A percentile compares a stretch with the other conserved stretches of the same genome.
These are phyloP conservation scores for Malurus melanocephalus DNA, from an alignment of 2,113 vertebrate species.

Conservation along the genomic window DNA sequence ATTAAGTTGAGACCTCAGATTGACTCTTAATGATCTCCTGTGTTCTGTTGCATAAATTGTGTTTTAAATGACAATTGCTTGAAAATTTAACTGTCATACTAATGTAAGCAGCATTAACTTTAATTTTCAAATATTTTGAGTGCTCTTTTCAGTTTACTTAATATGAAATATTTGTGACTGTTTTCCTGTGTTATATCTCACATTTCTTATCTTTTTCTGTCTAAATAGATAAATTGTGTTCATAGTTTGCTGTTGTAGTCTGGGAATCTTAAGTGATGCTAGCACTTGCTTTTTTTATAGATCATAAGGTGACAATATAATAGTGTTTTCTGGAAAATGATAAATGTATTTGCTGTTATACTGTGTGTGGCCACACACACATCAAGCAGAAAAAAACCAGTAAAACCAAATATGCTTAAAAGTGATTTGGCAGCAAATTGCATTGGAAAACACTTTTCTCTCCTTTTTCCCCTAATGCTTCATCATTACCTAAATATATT, in stretches of 20 bases:
- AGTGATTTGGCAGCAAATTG: background rate
- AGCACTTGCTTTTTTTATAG: background rate
- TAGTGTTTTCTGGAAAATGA: background rate
- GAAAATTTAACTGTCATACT: background rate
- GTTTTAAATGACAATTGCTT: background rate
- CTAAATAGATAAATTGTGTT: background rate
- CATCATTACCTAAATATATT: background rate
- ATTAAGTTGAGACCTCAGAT: conserved; percentile 15
- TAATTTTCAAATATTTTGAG: background rate
- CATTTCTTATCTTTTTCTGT: background rate
- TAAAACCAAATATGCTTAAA: background rate
- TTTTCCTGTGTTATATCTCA: background rate
- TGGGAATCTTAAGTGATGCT: background rate
- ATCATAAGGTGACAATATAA: background rate
- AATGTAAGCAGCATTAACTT: background rate
- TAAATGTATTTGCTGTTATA: background rate
- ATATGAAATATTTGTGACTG: background rate
- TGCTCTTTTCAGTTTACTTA: background rate
- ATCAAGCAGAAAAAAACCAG: background rate
- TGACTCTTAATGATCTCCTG: conserved; percentile 4
- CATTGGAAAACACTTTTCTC: background rate
- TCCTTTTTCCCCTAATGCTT: background rate
- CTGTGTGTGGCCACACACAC: background rate
- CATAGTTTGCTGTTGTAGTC: background rate
- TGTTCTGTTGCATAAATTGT: background rate